Evolutionary conservation across 2,888 invertebrate species (phyloP), one percentile per base, ranked within the genome.

Genomic region (Norana najaformis): DNA sequence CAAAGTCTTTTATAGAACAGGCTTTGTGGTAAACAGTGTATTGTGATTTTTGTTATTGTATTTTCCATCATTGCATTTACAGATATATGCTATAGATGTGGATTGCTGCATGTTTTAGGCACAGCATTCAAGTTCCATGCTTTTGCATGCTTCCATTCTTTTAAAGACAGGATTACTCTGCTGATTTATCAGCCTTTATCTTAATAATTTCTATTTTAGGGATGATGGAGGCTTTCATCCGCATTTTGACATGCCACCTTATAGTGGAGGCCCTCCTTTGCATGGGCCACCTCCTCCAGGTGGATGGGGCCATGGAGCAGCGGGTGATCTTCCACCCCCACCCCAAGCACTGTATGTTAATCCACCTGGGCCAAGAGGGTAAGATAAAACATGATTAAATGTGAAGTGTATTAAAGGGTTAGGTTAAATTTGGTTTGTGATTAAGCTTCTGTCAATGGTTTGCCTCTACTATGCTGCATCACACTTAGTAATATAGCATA

Each of bases 201-300:
- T 53, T 53, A 30, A 30, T 23, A 53, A 53, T n/a, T 35, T 85
- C 83, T 83, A 83, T 91, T 92, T 53, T 90, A 93, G 93, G 92
- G 93, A 93, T 92, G 93, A 93, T 82, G 92, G 92, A 89, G 92
- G 92, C 89, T 93, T 41, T 53, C 90, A 18, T 30, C 90, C 83
- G 20, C 93, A 93, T 90, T 92, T 92, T 90, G 94, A 93, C 85
- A 92, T 92, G 92, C 83, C 53, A 53, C 93, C 93, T 20, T 93
- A 93, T 90, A 92, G 92, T 39, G 93, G 92, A 38, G 91, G 91
- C 20, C 91, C 91, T 37, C 91, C 91, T 20, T 88, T 90, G 85
- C 92, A 91, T 38, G 90, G 90, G 11, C 90, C 89, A 18, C 91
- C 91, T 16, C 91, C 90, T 39, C 90, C 92, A 89, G 93, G 91